Evolutionary conservation across 1,140 invertebrate genomes (phyloP), one percentile per base, ranked within the genome.

Genomic region (Cheumatopsyche charites): DNA sequence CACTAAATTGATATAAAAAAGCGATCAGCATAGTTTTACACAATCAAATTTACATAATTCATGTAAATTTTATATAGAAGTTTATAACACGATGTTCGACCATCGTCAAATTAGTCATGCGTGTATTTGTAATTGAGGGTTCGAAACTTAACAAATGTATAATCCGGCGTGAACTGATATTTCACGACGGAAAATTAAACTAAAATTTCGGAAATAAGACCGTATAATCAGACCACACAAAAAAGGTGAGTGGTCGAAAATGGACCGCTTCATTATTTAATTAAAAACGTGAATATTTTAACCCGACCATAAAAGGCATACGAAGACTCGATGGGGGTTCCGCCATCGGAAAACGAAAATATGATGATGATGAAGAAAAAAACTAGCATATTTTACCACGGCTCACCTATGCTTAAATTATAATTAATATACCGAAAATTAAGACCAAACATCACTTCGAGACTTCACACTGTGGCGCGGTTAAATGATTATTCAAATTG

Each of bases 401-500:
- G 13, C 19, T 52, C 47, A 52, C 47, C 47, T 52, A 19, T 52
- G 47, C 15, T 52, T 17, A 52, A 52, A 52, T 52, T 52, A n/a
- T 62, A 62, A 62, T 62, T 62, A 26, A 62, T 26, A 58, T 23
- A 26, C 7, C 25, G 26, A 29, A 62, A 26, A 29, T 62, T 25
- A 13, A 62, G 23, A 62, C 11, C n/a, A 21, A 62, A 5, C 45
- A 49, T 49, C 17, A 49, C 3, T 49, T 49, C 45, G 13, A 36
- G 29, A 36, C 47, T 52, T 52, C 47, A 52, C 47, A 52, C 47
- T 17, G 15, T 52, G n/a, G 47, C 47, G 47, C 19, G n/a, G 15
- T 49, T 49, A 17, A 42, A 63, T 42, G 19, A 43, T 43, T 63
- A 63, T 42, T 63, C 36, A 42, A 43, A 63, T 42, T 19, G 17